Percentiles rank a stretch among this genome's conserved stretches.
Conservation (phyloP, 1,140 invertebrate species). For the Hesperophylax magnus region DNA sequence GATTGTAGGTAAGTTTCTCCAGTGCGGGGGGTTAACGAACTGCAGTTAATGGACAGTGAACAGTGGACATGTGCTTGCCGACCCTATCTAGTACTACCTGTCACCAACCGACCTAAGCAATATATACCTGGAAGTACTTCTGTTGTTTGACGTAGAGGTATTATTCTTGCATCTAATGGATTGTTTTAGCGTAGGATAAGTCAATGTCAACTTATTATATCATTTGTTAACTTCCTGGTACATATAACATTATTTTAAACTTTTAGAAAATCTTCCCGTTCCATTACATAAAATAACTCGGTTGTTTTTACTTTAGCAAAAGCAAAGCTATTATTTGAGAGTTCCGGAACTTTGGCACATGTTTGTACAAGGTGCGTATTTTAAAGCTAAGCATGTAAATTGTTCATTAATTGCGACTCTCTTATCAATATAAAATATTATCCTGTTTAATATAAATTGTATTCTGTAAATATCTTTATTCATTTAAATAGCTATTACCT, state of each 20-base stretch:
- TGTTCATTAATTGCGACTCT: slow-evolving; percentile 42
- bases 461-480: slow-evolving; percentile 56
- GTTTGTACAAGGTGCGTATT: slow-evolving; percentile 11
- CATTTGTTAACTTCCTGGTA: background rate
- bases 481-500: slow-evolving; percentile 54
- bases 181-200: slow-evolving; percentile 20
- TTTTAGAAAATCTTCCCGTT: no score
- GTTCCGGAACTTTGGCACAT: slow-evolving; percentile 26
- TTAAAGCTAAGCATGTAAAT: slow-evolving; percentile 38
- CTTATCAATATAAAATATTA: slow-evolving; percentile 44
- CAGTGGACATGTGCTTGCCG: no score
- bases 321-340: slow-evolving; percentile 12
- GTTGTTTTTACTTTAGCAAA: no score
- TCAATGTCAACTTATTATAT: slow-evolving; percentile 1
- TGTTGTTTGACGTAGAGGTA: background rate
- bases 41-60: no score
- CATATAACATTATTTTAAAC: background rate
- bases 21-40: background rate
- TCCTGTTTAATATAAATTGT: slow-evolving; percentile 45
- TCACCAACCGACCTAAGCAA: no score
- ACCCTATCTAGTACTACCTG: no score
- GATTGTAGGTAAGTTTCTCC: background rate
- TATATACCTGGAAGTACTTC: background rate
- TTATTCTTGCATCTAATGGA: background rate
- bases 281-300: no score